A percentile compares a stretch with the other conserved stretches of the same genome.
Conservation (phyloP, 2,888 invertebrate species). For the Cetonia aurata region DNA sequence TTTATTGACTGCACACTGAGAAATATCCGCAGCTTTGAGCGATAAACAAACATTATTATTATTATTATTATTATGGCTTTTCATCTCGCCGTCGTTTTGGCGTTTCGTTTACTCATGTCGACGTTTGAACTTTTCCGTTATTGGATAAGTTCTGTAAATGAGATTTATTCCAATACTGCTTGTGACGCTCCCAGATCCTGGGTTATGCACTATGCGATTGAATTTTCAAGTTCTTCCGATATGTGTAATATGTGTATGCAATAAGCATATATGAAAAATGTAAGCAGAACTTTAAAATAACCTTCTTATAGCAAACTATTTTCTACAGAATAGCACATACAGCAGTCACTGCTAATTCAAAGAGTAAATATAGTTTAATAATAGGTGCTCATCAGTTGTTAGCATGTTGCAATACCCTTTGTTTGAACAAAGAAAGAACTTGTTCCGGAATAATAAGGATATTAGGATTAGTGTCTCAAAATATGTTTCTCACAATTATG, state of each 20-base stretch:
- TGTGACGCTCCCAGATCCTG: not conserved
- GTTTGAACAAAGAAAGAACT: too few relatives aligned
- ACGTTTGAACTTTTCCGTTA: constrained; percentile 11
- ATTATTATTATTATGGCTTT: constrained; percentile 25
- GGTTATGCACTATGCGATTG: constrained; percentile 6
- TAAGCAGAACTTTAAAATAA: too few relatives aligned
- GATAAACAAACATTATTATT: constrained; percentile 29
- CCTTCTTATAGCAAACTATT: not conserved
- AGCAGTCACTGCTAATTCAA: too few relatives aligned
- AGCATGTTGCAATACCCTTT: too few relatives aligned
- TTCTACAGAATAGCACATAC: not conserved
- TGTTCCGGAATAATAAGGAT: too few relatives aligned
- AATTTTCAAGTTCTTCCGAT: constrained; percentile 14
- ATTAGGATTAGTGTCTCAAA: too few relatives aligned
- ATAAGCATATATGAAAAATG: too few relatives aligned
- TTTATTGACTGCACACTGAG: constrained; percentile 22
- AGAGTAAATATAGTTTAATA: too few relatives aligned
- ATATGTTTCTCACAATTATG: too few relatives aligned
- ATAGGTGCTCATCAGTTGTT: too few relatives aligned
- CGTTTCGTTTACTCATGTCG: constrained; percentile 23
- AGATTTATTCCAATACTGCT: constrained; percentile 10
- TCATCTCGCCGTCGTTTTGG: not conserved
- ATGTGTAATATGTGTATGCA: not conserved
- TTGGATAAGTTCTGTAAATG: constrained; percentile 21
- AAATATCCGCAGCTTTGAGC: constrained; percentile 12